Evolutionary conservation across 64 coral and sea anemone genomes (phyloP).

Genomic region (Actinia tenebrosa): DNA sequence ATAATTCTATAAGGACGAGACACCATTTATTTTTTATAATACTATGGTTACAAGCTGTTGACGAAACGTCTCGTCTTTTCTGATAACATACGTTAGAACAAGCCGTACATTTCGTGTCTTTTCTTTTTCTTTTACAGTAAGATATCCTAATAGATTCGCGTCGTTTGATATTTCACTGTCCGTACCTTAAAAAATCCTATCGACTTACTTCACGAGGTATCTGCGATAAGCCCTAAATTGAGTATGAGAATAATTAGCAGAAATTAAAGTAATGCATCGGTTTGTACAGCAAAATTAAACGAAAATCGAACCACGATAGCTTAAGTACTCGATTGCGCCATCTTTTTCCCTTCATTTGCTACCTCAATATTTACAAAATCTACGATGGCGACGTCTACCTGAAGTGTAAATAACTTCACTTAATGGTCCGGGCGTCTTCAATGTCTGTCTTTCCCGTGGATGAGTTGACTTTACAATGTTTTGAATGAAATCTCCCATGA

Average conservation of each 20-base stretch:
- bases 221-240: not conserved
- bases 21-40: conserved; percentile 25
- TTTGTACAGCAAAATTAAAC: conserved; percentile 2
- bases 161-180: not conserved
- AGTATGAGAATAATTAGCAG: conserved; percentile 8
- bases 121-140: not conserved
- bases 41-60: conserved; percentile 22
- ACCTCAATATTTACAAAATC: no score
- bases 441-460: no score
- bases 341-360: not conserved
- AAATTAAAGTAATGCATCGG: not conserved
- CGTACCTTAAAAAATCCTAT: conserved; percentile 19
- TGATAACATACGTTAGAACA: conserved; percentile 17
- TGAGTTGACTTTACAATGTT: no score
- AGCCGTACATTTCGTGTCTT: conserved; percentile 5
- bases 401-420: no score
- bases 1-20: conserved; percentile 1
- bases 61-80: conserved; percentile 21
- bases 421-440: no score
- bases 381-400: no score
- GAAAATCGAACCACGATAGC: not conserved
- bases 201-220: not conserved
- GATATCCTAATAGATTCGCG: conserved; percentile 4
- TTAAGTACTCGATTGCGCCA: not conserved
- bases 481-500: no score